Evolutionary conservation across 2,113 vertebrate species (phyloP), one percentile per base, ranked within the genome.

Genomic region (Tamias sibiricus): DNA sequence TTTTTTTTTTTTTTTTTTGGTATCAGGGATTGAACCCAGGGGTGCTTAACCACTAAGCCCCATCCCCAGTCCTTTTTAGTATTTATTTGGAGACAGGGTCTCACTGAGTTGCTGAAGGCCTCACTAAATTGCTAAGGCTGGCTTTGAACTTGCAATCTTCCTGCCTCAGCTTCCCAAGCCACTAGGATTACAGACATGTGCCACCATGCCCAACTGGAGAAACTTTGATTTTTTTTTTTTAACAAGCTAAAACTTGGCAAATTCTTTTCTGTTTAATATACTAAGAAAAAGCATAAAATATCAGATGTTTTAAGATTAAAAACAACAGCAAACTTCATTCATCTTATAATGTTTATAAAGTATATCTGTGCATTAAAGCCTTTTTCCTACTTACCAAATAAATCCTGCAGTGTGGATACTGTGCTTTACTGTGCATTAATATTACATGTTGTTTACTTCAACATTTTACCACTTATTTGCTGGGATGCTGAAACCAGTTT

Each of bases 391-490:
- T 96, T 72, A 93, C 6, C 42, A 86, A 95, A 10, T 62, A 8
- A 1, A 42, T 5, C 17, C 80, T 84, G 37, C 95, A 93, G 20
- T 28, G 5, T 2, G n/a, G 6, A 17, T 3, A 40, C 0, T 20
- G 72, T 66, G 35, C 77, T 93, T 89, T 87, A 64, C 59, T 16
- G 4, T 26, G 22, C 4, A n/a, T 90, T 95, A 96, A 91, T 49
- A 97, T 42, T 44, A 76, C 13, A 52, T 7, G 20, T 1, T 95
- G 20, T 6, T 3, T 87, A 69, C 40, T 66, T 93, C 66, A 4
- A n/a, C 2, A 52, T 64, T 19, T 52, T 72, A 47, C 77, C 30
- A 54, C 2, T 83, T 90, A 47, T 47, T 68, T 84, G 0, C 35
- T 84, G 14, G 28, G 62, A 17, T 89, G 82, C 7, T 85, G 88